Evolutionary conservation across 2,797 vertebrate genomes (phyloP).

Genomic region (Gallinago nigripennis): DNA sequence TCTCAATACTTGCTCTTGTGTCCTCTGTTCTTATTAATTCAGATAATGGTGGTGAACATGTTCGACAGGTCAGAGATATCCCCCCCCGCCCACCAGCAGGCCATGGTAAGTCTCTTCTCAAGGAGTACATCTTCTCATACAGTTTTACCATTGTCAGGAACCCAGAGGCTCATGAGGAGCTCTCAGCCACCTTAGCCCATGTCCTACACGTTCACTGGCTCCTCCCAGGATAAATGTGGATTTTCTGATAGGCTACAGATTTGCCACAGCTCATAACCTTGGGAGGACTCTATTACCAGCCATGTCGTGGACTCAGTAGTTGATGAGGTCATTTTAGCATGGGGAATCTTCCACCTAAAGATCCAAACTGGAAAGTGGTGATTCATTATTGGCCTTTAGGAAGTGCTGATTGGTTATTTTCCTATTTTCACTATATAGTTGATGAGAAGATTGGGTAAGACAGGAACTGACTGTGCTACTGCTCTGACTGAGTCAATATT

Average conservation of each 20-base stretch:
- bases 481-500: not conserved
- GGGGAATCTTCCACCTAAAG: not conserved
- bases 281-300: not conserved
- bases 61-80: slow-evolving; percentile 40
- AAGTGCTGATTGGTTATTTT: not conserved
- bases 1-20: not conserved
- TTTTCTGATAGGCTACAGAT: not conserved
- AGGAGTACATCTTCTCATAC: not conserved
- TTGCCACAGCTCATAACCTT: not conserved
- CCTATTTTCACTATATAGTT: not conserved
- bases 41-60: not conserved
- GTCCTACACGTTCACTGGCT: not conserved
- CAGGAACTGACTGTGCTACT: not conserved
- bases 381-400: not conserved
- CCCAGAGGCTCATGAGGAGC: not conserved
- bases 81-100: not conserved
- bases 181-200: not conserved
- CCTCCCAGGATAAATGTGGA: not conserved
- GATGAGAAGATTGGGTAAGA: not conserved
- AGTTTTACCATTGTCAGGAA: not conserved
- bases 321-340: not conserved
- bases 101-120: slow-evolving; percentile 13
- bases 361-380: not conserved
- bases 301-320: not conserved
- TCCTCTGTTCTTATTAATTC: not conserved